A percentile compares a stretch with the other conserved stretches of the same genome.
Conservation (phyloP, 1,140 invertebrate genomes). For the Diploscapter pachys region DNA sequence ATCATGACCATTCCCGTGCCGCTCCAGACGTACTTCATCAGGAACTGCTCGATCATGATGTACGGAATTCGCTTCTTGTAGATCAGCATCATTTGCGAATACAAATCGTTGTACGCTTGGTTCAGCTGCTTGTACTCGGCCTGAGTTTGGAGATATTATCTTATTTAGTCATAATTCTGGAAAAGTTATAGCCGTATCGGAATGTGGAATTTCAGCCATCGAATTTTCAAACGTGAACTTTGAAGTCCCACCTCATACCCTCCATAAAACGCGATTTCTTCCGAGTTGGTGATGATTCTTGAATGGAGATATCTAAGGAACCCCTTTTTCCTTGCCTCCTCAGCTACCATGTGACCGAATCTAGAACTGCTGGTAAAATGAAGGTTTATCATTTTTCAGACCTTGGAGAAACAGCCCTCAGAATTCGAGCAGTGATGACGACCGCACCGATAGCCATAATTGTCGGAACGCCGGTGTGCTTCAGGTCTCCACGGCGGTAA, state of each 20-base stretch:
- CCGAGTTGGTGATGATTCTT: conserved; percentile 88
- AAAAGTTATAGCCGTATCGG: too few species aligned
- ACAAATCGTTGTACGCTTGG: conserved; percentile 74
- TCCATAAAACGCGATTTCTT: conserved; percentile 96
- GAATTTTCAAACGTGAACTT: too few species aligned
- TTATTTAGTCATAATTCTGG: neutral
- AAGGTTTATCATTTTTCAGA: conserved; percentile 41
- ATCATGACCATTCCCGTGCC: conserved; percentile 79
- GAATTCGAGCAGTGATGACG: conserved; percentile 67
- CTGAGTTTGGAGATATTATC: conserved; percentile 59
- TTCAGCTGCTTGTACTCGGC: conserved; percentile 80
- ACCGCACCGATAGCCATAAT: conserved; percentile 60
- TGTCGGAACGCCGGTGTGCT: conserved; percentile 50
- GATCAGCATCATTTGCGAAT: conserved; percentile 79
- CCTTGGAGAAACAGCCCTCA: conserved; percentile 66
- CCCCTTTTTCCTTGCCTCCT: conserved; percentile 87
- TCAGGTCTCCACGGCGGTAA: conserved; percentile 42
- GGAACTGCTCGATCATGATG: conserved; percentile 94
- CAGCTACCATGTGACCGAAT: conserved; percentile 88
- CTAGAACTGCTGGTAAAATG: conserved; percentile 62
- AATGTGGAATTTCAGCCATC: too few species aligned
- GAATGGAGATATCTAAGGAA: conserved; percentile 87
- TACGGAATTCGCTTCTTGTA: conserved; percentile 89
- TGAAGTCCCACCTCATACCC: conserved; percentile 72
- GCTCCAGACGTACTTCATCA: conserved; percentile 99